These are phyloP conservation scores for Patella vulgata DNA, from an alignment of 1,140 invertebrate genomes.

Conservation along the genomic window DNA sequence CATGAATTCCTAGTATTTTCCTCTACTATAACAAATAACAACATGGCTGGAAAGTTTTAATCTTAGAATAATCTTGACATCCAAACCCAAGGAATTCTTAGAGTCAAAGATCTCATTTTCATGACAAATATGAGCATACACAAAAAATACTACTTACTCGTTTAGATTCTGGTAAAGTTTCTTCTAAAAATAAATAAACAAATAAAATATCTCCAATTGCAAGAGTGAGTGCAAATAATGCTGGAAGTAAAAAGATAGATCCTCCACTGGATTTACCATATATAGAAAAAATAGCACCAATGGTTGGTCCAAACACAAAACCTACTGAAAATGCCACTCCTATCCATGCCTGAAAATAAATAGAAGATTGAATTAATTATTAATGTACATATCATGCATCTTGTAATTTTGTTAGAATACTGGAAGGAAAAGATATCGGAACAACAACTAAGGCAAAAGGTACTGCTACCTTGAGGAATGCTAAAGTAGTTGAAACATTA, in stretches of 20 bases:
- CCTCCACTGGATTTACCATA: slow-evolving; percentile 71
- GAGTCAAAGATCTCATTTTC: too few species aligned
- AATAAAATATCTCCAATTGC: slow-evolving; percentile 83
- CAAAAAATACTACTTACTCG: slow-evolving; percentile 57
- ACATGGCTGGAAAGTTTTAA: too few species aligned
- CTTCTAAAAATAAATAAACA: slow-evolving; percentile 80
- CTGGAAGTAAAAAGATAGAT: slow-evolving; percentile 85
- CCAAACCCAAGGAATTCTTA: too few species aligned
- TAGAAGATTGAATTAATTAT: slow-evolving; percentile 13
- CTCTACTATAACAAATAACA: too few species aligned
- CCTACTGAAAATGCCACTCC: slow-evolving; percentile 97
- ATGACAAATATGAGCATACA: too few species aligned
- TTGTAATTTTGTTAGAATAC: not conserved
- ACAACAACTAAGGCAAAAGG: not conserved
- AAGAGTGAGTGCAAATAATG: slow-evolving; percentile 84
- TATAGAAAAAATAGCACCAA: slow-evolving; percentile 90
- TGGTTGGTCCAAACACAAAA: slow-evolving; percentile 94
- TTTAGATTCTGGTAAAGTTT: slow-evolving; percentile 82
- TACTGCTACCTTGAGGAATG: too few species aligned
- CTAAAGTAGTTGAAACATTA: too few species aligned
- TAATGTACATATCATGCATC: not conserved
- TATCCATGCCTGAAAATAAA: slow-evolving; percentile 84
- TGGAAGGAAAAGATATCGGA: not conserved
- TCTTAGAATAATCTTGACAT: too few species aligned
- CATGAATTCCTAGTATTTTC: too few species aligned